Conservation (phyloP, 23 tunicate genomes). For the Styela plicata region DNA sequence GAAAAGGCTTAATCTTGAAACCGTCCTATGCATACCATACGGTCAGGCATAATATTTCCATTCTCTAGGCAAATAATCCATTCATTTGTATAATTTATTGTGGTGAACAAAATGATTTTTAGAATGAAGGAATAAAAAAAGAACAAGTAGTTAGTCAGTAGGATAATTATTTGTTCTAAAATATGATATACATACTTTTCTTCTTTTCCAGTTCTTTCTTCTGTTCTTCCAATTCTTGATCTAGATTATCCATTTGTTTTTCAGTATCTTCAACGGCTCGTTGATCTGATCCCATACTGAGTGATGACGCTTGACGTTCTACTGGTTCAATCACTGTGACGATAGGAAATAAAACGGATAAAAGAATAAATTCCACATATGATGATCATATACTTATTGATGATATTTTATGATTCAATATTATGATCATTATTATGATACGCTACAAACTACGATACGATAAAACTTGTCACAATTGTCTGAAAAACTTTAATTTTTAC, state of each 20-base stretch:
- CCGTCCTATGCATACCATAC: background rate
- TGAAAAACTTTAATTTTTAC: too few relatives aligned
- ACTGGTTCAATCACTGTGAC: conserved; percentile 1
- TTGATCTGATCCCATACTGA: conserved; percentile 56
- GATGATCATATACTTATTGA: too few relatives aligned
- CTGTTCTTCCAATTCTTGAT: conserved; percentile 49
- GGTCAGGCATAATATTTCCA: background rate
- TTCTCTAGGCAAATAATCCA: background rate
- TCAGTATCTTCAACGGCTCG: conserved; percentile 33
- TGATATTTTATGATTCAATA: too few relatives aligned
- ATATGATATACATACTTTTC: conserved; percentile 6
- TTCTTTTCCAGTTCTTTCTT: conserved; percentile 40
- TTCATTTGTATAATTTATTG: too few relatives aligned
- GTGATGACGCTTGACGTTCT: conserved; percentile 44
- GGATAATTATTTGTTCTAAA: too few relatives aligned
- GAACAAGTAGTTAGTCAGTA: too few relatives aligned
- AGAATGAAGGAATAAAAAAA: too few relatives aligned
- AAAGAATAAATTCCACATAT: too few relatives aligned
- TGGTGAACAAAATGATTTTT: too few relatives aligned
- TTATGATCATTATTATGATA: too few relatives aligned
- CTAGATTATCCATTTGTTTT: conserved; percentile 12
- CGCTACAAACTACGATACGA: too few relatives aligned
- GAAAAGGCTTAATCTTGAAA: background rate
- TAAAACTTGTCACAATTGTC: too few relatives aligned
- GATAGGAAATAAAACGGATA: background rate